Base-by-base conservation (phyloP, 2,113 vertebrate genomes). In the Probosciger aterrimus region DNA sequence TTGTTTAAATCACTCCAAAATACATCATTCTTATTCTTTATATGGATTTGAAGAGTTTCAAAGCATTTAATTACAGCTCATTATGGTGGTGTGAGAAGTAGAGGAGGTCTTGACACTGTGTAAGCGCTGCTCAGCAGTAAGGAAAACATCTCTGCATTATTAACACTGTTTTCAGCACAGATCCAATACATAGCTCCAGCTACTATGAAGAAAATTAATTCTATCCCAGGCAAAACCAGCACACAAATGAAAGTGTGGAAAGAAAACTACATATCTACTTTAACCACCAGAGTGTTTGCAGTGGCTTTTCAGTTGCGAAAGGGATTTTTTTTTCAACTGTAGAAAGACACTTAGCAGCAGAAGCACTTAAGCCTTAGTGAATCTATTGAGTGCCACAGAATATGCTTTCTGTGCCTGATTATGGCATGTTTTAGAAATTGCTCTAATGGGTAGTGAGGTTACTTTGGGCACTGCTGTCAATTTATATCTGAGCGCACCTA, bases 331-430 rank as follows among this genome's bases (percentile, higher is more conserved):
- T 82, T 59, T 8, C 25, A 46, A 33, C 53, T 46, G 57, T 41
- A 82, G n/a, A 85, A 86, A 93, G 41, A 60, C 65, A n/a, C 14
- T 91, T 96, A 82, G 24, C 55, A 85, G 46, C 18, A 91, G 49
- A 85, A 86, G 55, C 92, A 96, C 92, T 96, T 86, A 94, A 92
- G 53, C 47, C 44, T 92, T 93, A 71, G 76, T 76, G 64, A 35
- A 53, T 90, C 75, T 70, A 70, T 39, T 77, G 67, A 95, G 53
- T 53, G 68, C 35, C 59, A 63, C 52, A 77, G 53, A 80, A 76
- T 63, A 86, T 31, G 69, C 65, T 83, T 91, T 86, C 82, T 81
- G 44, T 47, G 9, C 46, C 82, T 86, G 68, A 85, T 91, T 93
- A 77, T 60, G 22, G 46, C 31, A 81, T 74, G 55, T 67, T 95